Evolutionary conservation across 2,797 vertebrate genomes (phyloP).

Genomic region (Microctenopoma steveboyesi): DNA sequence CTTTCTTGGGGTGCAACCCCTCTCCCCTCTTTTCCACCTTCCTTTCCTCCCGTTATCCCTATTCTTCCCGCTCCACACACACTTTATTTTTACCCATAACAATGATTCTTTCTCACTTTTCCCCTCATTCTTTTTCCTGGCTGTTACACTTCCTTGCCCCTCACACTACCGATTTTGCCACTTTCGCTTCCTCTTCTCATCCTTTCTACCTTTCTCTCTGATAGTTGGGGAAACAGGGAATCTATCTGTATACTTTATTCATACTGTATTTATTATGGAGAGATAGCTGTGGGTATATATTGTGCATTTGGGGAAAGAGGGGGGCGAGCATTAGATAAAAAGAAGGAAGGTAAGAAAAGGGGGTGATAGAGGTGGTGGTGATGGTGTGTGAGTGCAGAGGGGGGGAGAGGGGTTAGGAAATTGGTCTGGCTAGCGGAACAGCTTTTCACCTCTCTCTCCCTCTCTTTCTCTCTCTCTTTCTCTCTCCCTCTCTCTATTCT

Average conservation of each 20-base stretch:
- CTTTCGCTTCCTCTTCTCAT: conserved; percentile 40
- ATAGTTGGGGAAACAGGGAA: conserved; percentile 67
- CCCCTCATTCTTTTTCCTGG: conserved; percentile 36
- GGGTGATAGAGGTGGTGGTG: conserved; percentile 73
- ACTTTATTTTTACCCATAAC: conserved; percentile 57
- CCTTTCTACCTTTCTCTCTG: conserved; percentile 31
- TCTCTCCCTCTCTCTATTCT: conserved; percentile 85
- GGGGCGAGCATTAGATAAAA: conserved; percentile 67
- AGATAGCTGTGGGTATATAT: conserved; percentile 64
- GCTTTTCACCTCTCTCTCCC: conserved; percentile 85
- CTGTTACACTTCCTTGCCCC: conserved; percentile 46
- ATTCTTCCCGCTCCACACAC: conserved; percentile 4
- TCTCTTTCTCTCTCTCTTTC: conserved; percentile 79
- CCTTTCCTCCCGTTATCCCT: conserved; percentile 27
- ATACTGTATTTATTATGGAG: conserved; percentile 73
- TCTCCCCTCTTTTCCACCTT: conserved; percentile 7
- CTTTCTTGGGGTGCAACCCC: conserved; percentile 61
- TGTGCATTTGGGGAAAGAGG: conserved; percentile 52
- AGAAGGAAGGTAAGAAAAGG: conserved; percentile 64
- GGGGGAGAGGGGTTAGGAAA: conserved; percentile 84
- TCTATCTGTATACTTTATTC: conserved; percentile 78
- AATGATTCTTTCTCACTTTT: conserved; percentile 35
- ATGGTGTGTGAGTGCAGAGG: conserved; percentile 59
- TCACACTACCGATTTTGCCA: conserved; percentile 33
- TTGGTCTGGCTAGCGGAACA: conserved; percentile 88